Evolutionary conservation across 2,113 vertebrate genomes (phyloP).

Genomic region (Pterocles burchelli): DNA sequence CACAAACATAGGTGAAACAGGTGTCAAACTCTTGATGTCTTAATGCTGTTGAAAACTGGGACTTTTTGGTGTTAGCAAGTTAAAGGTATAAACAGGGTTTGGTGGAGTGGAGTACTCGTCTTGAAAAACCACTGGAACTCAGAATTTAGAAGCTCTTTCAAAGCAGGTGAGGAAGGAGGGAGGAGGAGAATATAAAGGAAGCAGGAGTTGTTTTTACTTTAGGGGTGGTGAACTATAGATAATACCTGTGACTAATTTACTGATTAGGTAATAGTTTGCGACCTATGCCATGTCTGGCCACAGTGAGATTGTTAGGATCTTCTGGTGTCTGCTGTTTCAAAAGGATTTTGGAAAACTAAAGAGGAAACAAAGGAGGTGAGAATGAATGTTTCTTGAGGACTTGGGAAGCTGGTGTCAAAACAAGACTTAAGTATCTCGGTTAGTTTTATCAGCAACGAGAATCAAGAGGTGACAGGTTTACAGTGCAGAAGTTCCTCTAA

Average conservation of each 20-base stretch:
- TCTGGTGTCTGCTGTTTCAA: neutral
- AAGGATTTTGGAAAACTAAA: neutral
- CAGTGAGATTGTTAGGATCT: neutral
- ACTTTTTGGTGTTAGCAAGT: neutral
- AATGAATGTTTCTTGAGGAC: neutral
- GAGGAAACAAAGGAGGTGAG: neutral
- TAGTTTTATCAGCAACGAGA: slow-evolving; percentile 38
- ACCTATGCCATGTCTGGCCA: neutral
- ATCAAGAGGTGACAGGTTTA: slow-evolving; percentile 44
- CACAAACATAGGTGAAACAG: neutral
- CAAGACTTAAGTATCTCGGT: neutral
- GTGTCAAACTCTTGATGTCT: neutral
- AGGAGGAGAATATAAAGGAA: neutral
- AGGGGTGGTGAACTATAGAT: neutral
- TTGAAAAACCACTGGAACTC: neutral
- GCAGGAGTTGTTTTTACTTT: neutral
- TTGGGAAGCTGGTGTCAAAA: neutral
- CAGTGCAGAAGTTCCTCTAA: neutral
- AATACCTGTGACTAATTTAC: neutral
- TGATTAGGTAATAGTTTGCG: neutral
- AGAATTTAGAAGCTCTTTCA: neutral
- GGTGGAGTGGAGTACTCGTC: neutral
- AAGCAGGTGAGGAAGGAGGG: neutral
- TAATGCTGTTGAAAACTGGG: neutral
- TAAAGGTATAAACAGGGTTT: neutral